A percentile compares a stretch with the other conserved stretches of the same genome.
Conservation (phyloP, 1,140 invertebrate genomes). For the Nymphalis io region DNA sequence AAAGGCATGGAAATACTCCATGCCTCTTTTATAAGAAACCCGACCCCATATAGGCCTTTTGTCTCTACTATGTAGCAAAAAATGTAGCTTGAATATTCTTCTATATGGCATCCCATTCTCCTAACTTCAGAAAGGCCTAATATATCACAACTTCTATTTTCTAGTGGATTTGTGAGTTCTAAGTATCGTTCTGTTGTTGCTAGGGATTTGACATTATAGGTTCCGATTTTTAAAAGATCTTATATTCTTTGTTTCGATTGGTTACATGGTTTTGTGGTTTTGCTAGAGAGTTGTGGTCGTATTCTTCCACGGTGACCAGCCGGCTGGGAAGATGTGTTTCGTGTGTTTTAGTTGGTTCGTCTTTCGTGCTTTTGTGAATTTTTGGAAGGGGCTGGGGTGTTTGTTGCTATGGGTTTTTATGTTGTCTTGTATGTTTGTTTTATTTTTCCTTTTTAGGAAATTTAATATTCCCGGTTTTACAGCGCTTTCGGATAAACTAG, state of each 20-base stretch:
- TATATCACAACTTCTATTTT: constrained; percentile 5
- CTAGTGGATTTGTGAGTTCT: not conserved
- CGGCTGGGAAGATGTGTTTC: not conserved
- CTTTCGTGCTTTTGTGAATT: not conserved
- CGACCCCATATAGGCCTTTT: too few species aligned
- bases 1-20: too few species aligned
- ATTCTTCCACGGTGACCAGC: too few species aligned
- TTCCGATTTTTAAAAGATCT: not conserved
- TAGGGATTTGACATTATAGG: too few species aligned
- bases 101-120: too few species aligned
- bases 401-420: not conserved
- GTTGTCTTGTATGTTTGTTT: not conserved
- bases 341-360: not conserved
- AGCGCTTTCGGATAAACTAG: not conserved
- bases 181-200: not conserved
- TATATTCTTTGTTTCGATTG: not conserved
- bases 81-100: too few species aligned
- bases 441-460: not conserved
- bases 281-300: too few species aligned
- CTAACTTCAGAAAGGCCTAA: constrained; percentile 8
- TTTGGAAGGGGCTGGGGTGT: not conserved
- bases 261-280: not conserved
- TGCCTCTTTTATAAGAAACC: too few species aligned
- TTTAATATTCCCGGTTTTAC: not conserved
- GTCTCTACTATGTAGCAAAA: too few species aligned